phyloP scores from a whole-genome alignment of 2,888 invertebrate genomes.

The Vannuccia rotundouncinata region DNA sequence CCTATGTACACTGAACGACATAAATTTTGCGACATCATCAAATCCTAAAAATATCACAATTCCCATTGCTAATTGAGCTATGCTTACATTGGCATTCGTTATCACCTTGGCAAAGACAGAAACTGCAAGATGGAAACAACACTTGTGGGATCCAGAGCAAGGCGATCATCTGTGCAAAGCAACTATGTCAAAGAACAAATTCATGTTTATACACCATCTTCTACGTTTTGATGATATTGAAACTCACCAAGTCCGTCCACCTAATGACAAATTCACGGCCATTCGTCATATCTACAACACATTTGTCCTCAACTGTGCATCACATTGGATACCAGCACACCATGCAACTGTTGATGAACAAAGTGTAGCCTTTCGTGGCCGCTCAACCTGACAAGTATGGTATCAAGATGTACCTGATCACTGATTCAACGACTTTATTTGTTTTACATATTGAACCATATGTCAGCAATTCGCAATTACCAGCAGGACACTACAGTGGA shows the following conservation, averaged over 20 bases:
- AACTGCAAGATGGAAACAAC: not conserved
- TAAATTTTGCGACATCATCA: constrained; percentile 20
- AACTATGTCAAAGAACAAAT: not conserved
- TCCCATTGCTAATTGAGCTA: constrained; percentile 14
- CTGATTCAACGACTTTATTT: constrained; percentile 26
- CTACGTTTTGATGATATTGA: constrained; percentile 5
- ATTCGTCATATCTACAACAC: not conserved
- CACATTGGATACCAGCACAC: not conserved
- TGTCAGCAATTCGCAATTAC: not conserved
- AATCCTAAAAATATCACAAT: constrained; percentile 23
- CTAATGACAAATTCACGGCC: not conserved
- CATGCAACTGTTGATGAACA: constrained; percentile 20
- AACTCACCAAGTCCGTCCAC: not conserved
- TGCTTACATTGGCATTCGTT: constrained; percentile 15
- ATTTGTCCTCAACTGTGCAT: not conserved
- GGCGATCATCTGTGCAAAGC: constrained; percentile 2
- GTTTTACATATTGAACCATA: not conserved
- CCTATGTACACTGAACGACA: constrained; percentile 24
- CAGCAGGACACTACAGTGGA: constrained; percentile 3
- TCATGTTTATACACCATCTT: not conserved
- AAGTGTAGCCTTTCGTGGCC: not conserved
- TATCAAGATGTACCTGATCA: not conserved
- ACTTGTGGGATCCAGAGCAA: not conserved
- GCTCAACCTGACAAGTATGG: constrained; percentile 1
- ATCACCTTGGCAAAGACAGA: not conserved